A percentile compares a stretch with the other conserved stretches of the same genome.
Evolutionary conservation across 2,113 vertebrate genomes (phyloP).

Genomic region (Macquaria ambigua): DNA sequence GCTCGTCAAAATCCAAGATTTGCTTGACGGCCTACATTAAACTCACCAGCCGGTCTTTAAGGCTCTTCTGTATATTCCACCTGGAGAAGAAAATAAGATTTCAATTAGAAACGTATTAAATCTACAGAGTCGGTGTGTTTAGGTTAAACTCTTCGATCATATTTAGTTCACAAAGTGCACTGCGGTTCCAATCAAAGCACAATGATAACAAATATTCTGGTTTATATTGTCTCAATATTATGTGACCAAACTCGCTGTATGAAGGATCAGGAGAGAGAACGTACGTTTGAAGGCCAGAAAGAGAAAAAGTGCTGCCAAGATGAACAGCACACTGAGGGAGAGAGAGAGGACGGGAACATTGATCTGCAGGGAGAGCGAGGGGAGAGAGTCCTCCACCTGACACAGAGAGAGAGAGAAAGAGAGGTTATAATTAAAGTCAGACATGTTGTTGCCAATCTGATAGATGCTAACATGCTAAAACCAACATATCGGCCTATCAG

Average conservation of each 20-base stretch:
- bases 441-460: too few relatives aligned
- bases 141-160: neutral
- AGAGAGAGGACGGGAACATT: conserved; percentile 82
- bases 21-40: too few relatives aligned
- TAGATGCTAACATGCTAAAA: too few relatives aligned
- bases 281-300: conserved; percentile 81
- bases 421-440: neutral
- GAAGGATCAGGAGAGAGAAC: neutral
- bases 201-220: neutral
- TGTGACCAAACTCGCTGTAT: neutral
- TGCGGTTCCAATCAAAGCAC: neutral
- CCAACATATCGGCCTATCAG: too few relatives aligned
- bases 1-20: neutral
- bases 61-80: conserved; percentile 69
- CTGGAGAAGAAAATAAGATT: conserved; percentile 47
- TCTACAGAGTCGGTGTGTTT: neutral
- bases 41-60: conserved; percentile 80
- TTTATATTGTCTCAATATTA: neutral
- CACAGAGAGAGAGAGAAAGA: conserved; percentile 35
- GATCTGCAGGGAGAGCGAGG: conserved; percentile 80
- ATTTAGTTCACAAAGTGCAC: neutral
- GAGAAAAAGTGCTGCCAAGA: conserved; percentile 66
- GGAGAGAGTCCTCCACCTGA: conserved; percentile 76
- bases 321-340: conserved; percentile 75
- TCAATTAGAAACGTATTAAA: neutral